Percentiles rank a stretch among this genome's conserved stretches.
phyloP scores from a whole-genome alignment of 2,797 vertebrate genomes.

The Hydrolagus colliei region DNA sequence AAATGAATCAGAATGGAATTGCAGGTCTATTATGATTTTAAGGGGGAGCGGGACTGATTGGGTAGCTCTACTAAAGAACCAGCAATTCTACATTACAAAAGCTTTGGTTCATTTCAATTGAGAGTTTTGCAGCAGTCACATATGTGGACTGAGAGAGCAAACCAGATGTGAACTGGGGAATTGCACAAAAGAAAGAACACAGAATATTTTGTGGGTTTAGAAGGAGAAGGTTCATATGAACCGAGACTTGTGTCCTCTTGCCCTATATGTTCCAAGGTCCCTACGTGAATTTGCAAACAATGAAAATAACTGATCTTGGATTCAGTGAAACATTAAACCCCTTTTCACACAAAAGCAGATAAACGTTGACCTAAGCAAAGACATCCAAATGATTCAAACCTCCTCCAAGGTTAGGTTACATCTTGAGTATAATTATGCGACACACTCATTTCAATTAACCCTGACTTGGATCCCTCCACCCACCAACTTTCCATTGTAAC shows the following conservation, averaged over 20 bases:
- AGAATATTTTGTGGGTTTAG: too few relatives aligned
- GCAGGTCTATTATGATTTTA: not conserved
- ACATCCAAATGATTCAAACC: slow-evolving; percentile 22
- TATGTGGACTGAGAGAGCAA: too few relatives aligned
- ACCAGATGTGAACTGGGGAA: not conserved
- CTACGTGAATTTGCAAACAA: not conserved
- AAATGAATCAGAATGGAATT: not conserved
- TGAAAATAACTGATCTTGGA: slow-evolving; percentile 17
- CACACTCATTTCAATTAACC: slow-evolving; percentile 41
- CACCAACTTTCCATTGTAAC: slow-evolving; percentile 42
- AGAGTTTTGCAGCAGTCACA: not conserved
- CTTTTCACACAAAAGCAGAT: not conserved
- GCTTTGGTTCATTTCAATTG: not conserved
- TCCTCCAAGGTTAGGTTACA: not conserved
- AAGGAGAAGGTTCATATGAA: too few relatives aligned
- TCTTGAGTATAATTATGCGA: not conserved
- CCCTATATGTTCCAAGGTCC: not conserved
- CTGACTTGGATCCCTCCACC: slow-evolving; percentile 42
- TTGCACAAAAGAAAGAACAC: too few relatives aligned
- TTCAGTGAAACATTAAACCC: slow-evolving; percentile 19
- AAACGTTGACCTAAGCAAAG: slow-evolving; percentile 24
- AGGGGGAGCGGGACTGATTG: too few relatives aligned
- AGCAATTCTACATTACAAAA: not conserved
- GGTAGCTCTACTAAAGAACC: too few relatives aligned
- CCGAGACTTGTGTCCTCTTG: too few relatives aligned